Conservation (phyloP, 2,888 invertebrate genomes). For the Octonoba sinensis region DNA sequence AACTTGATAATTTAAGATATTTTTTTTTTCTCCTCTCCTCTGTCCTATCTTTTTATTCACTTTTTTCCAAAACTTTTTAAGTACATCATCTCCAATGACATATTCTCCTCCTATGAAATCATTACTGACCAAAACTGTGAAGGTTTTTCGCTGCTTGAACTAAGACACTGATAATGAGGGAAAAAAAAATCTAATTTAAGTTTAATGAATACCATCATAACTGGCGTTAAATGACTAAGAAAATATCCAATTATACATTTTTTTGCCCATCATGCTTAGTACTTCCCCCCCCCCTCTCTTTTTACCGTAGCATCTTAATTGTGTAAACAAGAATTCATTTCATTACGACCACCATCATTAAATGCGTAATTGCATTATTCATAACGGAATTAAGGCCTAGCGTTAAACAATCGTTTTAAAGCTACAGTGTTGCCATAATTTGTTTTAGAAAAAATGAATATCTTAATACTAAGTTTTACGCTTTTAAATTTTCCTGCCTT, state of each 20-base stretch:
- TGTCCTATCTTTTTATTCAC: constrained; percentile 10
- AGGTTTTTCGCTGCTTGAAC: constrained; percentile 22
- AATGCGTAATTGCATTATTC: constrained; percentile 57
- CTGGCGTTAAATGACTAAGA: constrained; percentile 55
- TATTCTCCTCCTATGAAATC: constrained; percentile 9
- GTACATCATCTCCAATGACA: constrained; percentile 27
- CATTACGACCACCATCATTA: constrained; percentile 52
- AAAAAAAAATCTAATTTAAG: constrained; percentile 51
- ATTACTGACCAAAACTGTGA: constrained; percentile 38
- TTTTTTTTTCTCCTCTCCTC: too few species aligned
- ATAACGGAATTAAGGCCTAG: constrained; percentile 47
- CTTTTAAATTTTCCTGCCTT: constrained; percentile 30
- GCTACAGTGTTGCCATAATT: not conserved
- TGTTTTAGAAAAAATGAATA: too few species aligned
- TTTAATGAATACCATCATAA: constrained; percentile 57
- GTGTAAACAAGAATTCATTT: constrained; percentile 52
- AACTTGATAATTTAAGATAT: constrained; percentile 28
- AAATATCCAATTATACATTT: constrained; percentile 54
- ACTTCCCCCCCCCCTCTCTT: not conserved
- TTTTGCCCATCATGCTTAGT: constrained; percentile 33
- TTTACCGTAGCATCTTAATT: constrained; percentile 33
- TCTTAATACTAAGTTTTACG: constrained; percentile 17
- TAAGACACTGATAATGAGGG: constrained; percentile 9
- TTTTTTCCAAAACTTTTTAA: constrained; percentile 13
- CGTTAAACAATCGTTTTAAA: constrained; percentile 57